Percentiles rank a stretch among this genome's conserved stretches.
phyloP scores from a whole-genome alignment of 2,888 invertebrate genomes.

The Tinea trinotella region DNA sequence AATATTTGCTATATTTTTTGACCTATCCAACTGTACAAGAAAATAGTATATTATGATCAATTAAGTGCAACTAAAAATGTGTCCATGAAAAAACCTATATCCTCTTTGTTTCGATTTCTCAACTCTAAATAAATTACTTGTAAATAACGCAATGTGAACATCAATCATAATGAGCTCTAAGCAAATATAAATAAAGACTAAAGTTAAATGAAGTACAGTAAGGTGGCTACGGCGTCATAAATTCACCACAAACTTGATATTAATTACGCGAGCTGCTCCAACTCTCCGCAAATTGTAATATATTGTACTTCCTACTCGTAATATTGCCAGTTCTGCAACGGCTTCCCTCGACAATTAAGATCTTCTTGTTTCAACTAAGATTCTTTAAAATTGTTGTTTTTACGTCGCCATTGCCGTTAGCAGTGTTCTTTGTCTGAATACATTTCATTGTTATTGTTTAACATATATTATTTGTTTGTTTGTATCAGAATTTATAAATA shows the following conservation, averaged over 20 bases:
- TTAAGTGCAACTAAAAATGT: too few relatives aligned
- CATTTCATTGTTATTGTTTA: background rate
- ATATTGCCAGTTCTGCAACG: conserved; percentile 25
- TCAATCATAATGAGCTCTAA: background rate
- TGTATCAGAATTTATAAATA: background rate
- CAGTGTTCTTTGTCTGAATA: background rate
- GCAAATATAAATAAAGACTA: background rate
- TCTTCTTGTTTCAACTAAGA: background rate
- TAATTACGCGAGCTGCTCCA: conserved; percentile 49
- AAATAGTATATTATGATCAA: too few relatives aligned
- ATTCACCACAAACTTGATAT: conserved; percentile 61
- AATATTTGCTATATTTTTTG: too few relatives aligned
- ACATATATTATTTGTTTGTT: background rate
- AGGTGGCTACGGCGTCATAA: conserved; percentile 32
- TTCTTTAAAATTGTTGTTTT: background rate
- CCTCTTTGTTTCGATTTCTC: background rate
- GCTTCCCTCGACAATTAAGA: conserved; percentile 8
- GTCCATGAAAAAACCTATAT: background rate
- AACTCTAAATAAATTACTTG: background rate
- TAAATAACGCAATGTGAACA: background rate
- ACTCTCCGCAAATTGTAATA: conserved; percentile 52
- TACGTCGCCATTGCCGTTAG: background rate
- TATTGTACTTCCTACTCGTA: conserved; percentile 33
- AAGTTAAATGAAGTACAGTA: background rate
- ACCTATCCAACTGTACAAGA: too few relatives aligned